Conservation (phyloP, 2,797 vertebrate genomes). For the Enteromius anoplus region DNA sequence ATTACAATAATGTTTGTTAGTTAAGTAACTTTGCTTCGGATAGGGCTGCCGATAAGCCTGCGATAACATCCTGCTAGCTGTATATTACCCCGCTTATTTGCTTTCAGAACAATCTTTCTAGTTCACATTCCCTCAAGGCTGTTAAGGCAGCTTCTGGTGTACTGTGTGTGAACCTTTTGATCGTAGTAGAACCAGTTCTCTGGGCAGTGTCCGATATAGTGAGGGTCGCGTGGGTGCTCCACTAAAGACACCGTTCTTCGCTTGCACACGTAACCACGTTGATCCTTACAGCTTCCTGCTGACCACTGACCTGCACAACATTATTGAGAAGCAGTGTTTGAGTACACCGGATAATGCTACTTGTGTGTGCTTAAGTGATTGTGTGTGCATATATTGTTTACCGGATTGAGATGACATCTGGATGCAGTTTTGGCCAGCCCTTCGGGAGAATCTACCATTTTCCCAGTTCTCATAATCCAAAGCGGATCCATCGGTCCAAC, state of each 20-base stretch:
- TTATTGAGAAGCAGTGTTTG: not conserved
- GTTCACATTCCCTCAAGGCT: not conserved
- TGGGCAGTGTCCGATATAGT: conserved; percentile 84
- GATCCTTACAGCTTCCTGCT: conserved; percentile 74
- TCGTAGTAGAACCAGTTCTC: conserved; percentile 91
- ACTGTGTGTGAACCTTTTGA: conserved; percentile 82
- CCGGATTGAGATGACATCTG: conserved; percentile 87
- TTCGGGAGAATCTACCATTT: conserved; percentile 54
- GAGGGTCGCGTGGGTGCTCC: conserved; percentile 77
- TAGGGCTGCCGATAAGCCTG: too few relatives aligned
- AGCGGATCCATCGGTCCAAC: conserved; percentile 86
- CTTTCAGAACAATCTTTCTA: not conserved
- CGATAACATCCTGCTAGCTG: too few relatives aligned
- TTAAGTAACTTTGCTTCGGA: too few relatives aligned
- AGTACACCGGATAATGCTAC: not conserved
- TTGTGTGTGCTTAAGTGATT: not conserved
- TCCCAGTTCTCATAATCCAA: conserved; percentile 88
- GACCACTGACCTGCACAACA: conserved; percentile 84
- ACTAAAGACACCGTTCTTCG: conserved; percentile 80
- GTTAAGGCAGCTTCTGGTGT: not conserved
- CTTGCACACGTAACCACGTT: conserved; percentile 87
- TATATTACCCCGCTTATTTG: too few relatives aligned
- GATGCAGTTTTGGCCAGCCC: conserved; percentile 74
- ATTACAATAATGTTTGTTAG: too few relatives aligned
- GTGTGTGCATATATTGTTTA: conserved; percentile 62